Percentiles rank a stretch among this genome's conserved stretches.
Evolutionary conservation across 2,797 vertebrate genomes (phyloP).

Genomic region (Florisuga fusca): DNA sequence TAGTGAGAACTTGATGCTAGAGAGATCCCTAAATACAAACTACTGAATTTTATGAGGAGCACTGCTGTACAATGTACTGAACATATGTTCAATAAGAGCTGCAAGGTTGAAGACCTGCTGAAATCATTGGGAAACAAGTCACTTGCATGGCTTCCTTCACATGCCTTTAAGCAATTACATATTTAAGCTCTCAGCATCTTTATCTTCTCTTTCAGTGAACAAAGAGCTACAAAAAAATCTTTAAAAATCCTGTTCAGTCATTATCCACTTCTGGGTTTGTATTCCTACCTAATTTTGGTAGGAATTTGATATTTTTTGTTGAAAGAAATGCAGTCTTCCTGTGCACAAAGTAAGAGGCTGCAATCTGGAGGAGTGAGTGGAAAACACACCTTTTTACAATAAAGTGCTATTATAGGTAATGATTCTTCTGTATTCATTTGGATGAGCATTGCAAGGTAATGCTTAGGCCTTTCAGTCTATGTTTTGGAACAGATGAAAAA

Average conservation of each 20-base stretch:
- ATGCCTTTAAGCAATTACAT: slow-evolving; percentile 18
- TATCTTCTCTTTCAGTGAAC: background rate
- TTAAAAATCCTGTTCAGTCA: background rate
- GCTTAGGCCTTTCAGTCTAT: background rate
- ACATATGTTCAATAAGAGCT: slow-evolving; percentile 6
- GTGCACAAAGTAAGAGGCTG: background rate
- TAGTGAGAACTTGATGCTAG: background rate
- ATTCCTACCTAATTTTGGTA: background rate
- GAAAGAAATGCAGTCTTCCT: background rate
- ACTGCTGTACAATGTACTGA: background rate
- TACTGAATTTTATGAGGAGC: background rate
- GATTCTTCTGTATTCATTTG: background rate
- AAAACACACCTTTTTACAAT: background rate
- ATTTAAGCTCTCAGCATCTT: slow-evolving; percentile 5
- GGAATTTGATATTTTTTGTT: background rate
- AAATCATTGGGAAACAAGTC: slow-evolving; percentile 35
- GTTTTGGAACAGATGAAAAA: background rate
- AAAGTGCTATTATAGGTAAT: background rate
- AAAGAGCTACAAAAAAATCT: background rate
- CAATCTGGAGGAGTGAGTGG: background rate
- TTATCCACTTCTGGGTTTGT: background rate
- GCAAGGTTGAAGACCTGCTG: slow-evolving; percentile 24
- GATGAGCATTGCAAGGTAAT: background rate
- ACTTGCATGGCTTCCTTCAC: slow-evolving; percentile 42
- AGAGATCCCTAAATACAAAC: background rate